Percentiles rank a stretch among this genome's conserved stretches.
Conservation (phyloP, 2,113 vertebrate species). For the Gasterosteus aculeatus region DNA sequence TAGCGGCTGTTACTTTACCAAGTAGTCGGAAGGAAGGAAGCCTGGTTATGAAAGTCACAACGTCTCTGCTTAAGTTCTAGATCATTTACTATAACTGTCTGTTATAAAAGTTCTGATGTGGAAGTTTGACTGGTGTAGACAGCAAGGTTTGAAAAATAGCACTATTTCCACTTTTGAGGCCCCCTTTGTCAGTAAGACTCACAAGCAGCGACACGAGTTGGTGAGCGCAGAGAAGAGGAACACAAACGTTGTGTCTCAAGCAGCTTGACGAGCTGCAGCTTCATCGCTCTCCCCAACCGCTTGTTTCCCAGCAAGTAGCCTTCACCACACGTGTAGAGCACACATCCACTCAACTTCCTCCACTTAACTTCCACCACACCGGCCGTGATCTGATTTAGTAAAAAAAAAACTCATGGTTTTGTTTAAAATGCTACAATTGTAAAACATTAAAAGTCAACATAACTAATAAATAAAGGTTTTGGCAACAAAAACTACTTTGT, state of each 20-base stretch:
- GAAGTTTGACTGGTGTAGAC: background rate
- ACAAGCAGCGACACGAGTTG: constrained; percentile 6
- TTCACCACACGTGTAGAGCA: background rate
- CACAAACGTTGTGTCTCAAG: constrained; percentile 8
- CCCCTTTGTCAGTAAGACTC: background rate
- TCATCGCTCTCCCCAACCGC: background rate
- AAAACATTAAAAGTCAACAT: no score
- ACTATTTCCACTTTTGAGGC: background rate
- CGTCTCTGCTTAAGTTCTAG: background rate
- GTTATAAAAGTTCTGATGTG: background rate
- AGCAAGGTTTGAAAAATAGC: background rate
- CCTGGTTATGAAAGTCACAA: background rate
- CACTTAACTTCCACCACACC: background rate
- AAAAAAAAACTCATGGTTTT: no score
- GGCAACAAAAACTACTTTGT: no score
- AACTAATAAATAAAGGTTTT: no score
- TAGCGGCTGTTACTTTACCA: background rate
- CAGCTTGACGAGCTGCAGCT: constrained; percentile 12
- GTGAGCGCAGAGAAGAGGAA: constrained; percentile 7
- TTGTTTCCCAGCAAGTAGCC: constrained; percentile 1
- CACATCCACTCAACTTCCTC: background rate
- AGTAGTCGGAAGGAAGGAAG: background rate
- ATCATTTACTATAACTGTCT: background rate
- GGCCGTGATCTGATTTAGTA: no score
- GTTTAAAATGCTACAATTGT: no score